Conservation (phyloP, 2,113 vertebrate species). For the Heterotis niloticus region DNA sequence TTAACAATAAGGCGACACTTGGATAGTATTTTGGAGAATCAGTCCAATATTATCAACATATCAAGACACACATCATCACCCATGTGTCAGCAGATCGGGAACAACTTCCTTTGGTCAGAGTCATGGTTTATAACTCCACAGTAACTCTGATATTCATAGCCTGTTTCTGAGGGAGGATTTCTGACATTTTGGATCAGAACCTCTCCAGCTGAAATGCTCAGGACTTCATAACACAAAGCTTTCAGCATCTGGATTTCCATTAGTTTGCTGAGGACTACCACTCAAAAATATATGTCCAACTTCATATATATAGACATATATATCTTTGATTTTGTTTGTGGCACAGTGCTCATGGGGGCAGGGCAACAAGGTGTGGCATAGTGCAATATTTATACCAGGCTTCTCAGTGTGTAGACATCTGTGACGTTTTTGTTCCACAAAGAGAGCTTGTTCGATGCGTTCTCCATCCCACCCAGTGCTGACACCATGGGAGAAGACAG, state of each 20-base stretch:
- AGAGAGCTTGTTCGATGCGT: not conserved
- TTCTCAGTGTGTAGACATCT: not conserved
- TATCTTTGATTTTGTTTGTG: not conserved
- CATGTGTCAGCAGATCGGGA: too few species aligned
- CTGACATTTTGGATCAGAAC: not conserved
- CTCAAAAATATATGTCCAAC: not conserved
- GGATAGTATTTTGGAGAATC: too few species aligned
- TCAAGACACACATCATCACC: too few species aligned
- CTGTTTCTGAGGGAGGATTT: too few species aligned
- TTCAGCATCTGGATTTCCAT: not conserved
- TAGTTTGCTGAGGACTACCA: too few species aligned
- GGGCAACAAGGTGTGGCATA: not conserved
- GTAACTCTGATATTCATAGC: too few species aligned
- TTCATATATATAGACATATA: too few species aligned
- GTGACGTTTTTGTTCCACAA: not conserved
- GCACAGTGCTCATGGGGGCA: not conserved
- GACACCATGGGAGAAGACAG: not conserved
- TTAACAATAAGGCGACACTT: too few species aligned
- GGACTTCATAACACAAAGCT: slow-evolving; percentile 4
- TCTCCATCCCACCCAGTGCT: not conserved
- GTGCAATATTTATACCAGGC: not conserved
- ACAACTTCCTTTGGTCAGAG: too few species aligned
- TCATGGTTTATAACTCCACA: too few species aligned
- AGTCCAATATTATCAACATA: too few species aligned
- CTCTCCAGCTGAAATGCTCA: not conserved